These are phyloP conservation scores for Neodon shergylaensis DNA, from an alignment of 2,113 vertebrate genomes.

Conservation along the genomic window DNA sequence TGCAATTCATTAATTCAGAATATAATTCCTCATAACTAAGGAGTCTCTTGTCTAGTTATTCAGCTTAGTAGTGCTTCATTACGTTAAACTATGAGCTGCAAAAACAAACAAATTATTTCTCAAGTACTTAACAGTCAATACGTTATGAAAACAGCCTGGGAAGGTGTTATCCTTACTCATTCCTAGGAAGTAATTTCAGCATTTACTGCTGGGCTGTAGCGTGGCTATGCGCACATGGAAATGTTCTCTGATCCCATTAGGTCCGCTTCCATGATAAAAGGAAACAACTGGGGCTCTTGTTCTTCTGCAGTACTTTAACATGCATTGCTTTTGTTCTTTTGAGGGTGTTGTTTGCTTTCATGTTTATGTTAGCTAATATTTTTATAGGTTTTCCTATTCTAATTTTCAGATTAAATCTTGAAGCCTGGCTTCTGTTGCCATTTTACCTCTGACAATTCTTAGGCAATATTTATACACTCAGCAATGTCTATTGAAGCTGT, in stretches of 20 bases:
- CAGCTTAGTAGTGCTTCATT: conserved; percentile 75
- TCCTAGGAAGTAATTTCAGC: conserved; percentile 68
- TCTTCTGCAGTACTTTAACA: background rate
- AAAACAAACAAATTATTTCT: conserved; percentile 81
- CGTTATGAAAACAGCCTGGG: conserved; percentile 71
- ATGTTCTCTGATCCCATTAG: conserved; percentile 11
- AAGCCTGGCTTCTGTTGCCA: background rate
- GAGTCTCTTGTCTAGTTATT: conserved; percentile 79
- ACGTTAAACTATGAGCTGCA: conserved; percentile 75
- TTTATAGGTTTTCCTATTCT: background rate
- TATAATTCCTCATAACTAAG: conserved; percentile 82
- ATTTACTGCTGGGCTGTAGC: conserved; percentile 60
- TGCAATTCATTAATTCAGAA: conserved; percentile 84
- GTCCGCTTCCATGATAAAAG: conserved; percentile 3
- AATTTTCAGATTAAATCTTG: conserved; percentile 49
- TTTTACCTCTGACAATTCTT: background rate
- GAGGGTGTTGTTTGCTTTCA: background rate
- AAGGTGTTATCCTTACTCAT: conserved; percentile 72
- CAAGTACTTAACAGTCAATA: conserved; percentile 78
- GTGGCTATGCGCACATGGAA: conserved; percentile 52
- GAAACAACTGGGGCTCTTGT: background rate
- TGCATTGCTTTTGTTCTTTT: background rate
- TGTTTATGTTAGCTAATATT: background rate
- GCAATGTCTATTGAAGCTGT: background rate
- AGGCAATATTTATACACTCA: background rate